Conservation (phyloP, 2,797 vertebrate species). For the Chaetodon trifasciatus region DNA sequence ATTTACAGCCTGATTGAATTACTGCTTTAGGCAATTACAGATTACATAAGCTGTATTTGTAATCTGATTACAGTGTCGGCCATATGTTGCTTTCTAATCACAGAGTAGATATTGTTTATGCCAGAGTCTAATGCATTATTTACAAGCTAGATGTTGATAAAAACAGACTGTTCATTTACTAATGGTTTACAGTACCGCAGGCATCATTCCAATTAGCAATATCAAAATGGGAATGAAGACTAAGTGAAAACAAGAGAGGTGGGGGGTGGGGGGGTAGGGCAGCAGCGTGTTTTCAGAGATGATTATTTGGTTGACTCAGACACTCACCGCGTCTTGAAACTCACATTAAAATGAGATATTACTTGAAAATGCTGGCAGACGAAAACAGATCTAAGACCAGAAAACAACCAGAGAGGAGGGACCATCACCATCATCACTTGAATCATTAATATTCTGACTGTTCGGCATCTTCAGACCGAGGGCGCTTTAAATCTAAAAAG, state of each 20-base stretch:
- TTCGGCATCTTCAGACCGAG: constrained; percentile 32
- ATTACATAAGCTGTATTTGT: constrained; percentile 66
- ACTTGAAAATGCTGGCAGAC: constrained; percentile 39
- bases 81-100: constrained; percentile 70
- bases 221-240: constrained; percentile 88
- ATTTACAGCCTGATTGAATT: constrained; percentile 19
- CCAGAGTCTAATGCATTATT: constrained; percentile 98
- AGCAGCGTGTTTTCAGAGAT: constrained; percentile 64
- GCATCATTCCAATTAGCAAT: constrained; percentile 93
- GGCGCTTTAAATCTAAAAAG: constrained; percentile 13
- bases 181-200: constrained; percentile 95
- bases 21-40: constrained; percentile 43
- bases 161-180: constrained; percentile 98
- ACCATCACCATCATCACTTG: neutral
- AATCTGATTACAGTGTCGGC: constrained; percentile 73
- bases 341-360: constrained; percentile 49
- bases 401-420: neutral
- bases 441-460: constrained; percentile 30
- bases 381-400: constrained; percentile 23
- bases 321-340: constrained; percentile 38
- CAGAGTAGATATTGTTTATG: constrained; percentile 88
- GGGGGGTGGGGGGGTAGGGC: constrained; percentile 4
- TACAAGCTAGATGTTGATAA: constrained; percentile 98
- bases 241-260: constrained; percentile 55
- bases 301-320: constrained; percentile 60